phyloP scores from a whole-genome alignment of 2,113 vertebrate species.

The Psilopogon haemacephalus region DNA sequence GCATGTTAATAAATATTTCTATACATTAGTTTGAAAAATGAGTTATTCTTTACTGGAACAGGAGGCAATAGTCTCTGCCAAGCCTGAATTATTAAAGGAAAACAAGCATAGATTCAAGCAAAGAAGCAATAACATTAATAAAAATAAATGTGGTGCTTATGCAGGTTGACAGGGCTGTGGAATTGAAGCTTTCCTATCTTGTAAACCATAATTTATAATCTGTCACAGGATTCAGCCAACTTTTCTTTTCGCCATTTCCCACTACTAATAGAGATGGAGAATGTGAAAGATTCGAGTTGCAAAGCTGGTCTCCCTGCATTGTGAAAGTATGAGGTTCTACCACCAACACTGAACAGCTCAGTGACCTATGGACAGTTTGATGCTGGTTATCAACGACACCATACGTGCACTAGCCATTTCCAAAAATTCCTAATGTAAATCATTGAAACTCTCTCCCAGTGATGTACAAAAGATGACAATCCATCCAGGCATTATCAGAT shows the following conservation, averaged over 20 bases:
- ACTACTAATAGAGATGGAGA: not conserved
- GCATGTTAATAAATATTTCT: not conserved
- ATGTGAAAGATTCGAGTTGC: not conserved
- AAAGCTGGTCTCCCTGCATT: not conserved
- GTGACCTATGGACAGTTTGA: not conserved
- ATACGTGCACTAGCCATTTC: not conserved
- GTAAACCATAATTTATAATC: not conserved
- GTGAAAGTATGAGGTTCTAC: not conserved
- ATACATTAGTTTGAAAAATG: not conserved
- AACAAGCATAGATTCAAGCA: not conserved
- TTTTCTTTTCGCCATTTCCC: not conserved
- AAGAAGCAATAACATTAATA: not conserved
- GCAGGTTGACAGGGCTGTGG: not conserved
- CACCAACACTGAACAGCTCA: not conserved
- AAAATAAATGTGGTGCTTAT: not conserved
- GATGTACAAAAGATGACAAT: not conserved
- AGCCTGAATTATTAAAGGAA: not conserved
- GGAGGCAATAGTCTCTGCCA: not conserved
- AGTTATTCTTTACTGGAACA: not conserved
- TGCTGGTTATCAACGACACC: not conserved
- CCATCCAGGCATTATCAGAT: not conserved
- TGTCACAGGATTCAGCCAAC: not conserved
- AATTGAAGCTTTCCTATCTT: not conserved
- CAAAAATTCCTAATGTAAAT: not conserved
- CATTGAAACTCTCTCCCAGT: not conserved